Conservation (phyloP, 2,888 invertebrate genomes). For the Chloroclysta siterata region DNA sequence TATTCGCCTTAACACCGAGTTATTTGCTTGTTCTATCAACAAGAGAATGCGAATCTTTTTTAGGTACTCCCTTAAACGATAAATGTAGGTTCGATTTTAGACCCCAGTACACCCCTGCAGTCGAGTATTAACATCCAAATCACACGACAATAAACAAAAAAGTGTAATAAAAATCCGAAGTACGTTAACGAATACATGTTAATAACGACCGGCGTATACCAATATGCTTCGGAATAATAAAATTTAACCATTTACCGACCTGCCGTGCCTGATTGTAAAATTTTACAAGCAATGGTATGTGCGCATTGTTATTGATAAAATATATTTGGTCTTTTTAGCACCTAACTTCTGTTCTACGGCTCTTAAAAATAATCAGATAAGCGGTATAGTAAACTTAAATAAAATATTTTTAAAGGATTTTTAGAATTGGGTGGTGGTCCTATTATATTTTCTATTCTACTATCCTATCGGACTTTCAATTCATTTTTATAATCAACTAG, state of each 20-base stretch:
- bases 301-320: slow-evolving; percentile 20
- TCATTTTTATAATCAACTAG: too few species aligned
- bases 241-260: slow-evolving; percentile 43
- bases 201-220: slow-evolving; percentile 41
- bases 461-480: too few species aligned
- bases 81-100: neutral
- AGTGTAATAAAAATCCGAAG: slow-evolving; percentile 51
- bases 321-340: slow-evolving; percentile 21
- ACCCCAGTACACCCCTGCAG: slow-evolving; percentile 35
- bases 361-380: neutral
- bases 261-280: slow-evolving; percentile 54
- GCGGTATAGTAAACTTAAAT: neutral
- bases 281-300: slow-evolving; percentile 46
- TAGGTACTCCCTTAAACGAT: neutral
- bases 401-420: neutral
- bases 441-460: too few species aligned
- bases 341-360: neutral
- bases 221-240: slow-evolving; percentile 43
- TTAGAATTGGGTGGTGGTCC: too few species aligned
- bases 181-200: slow-evolving; percentile 47
- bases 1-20: too few species aligned
- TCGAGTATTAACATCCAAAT: slow-evolving; percentile 39
- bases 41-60: neutral
- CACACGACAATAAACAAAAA: slow-evolving; percentile 45
- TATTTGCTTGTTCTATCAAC: too few species aligned